Evolutionary conservation across 2,888 invertebrate species (phyloP).

Genomic region (Yponomeuta plumbellus): DNA sequence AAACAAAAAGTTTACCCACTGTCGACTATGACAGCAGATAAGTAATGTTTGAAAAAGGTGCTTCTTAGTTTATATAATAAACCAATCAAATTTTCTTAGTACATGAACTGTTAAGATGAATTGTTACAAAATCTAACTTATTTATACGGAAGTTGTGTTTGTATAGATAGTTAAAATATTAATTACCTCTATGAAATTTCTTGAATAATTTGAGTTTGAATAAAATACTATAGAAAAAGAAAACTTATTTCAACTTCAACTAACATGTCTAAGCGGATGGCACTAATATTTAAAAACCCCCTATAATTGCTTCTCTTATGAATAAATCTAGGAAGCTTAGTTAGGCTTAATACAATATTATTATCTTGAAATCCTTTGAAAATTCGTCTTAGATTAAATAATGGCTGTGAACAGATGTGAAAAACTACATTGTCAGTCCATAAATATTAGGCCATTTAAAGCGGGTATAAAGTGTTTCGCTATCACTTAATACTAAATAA

Average conservation of each 20-base stretch:
- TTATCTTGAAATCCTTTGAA: conserved; percentile 17
- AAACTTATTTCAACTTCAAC: neutral
- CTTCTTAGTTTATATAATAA: conserved; percentile 7
- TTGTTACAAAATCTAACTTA: conserved; percentile 4
- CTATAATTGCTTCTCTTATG: conserved; percentile 22
- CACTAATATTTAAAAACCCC: conserved; percentile 9
- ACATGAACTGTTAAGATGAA: neutral
- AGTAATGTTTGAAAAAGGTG: conserved; percentile 8
- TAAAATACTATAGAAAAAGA: neutral
- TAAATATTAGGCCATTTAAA: conserved; percentile 21
- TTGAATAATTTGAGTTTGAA: neutral
- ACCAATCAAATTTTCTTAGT: neutral
- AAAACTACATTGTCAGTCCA: conserved; percentile 49
- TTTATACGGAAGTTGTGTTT: conserved; percentile 10
- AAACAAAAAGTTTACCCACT: too few species aligned
- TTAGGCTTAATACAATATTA: neutral
- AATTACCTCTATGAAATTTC: neutral
- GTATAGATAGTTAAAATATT: conserved; percentile 1
- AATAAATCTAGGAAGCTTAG: conserved; percentile 16
- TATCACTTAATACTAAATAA: neutral
- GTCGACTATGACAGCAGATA: neutral
- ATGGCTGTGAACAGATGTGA: conserved; percentile 68
- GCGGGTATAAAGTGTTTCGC: neutral
- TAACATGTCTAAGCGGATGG: conserved; percentile 13
- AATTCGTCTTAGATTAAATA: conserved; percentile 49